A percentile compares a stretch with the other conserved stretches of the same genome.
These are phyloP conservation scores for Myodes glareolus DNA, from an alignment of 2,113 vertebrate genomes.

Conservation along the genomic window DNA sequence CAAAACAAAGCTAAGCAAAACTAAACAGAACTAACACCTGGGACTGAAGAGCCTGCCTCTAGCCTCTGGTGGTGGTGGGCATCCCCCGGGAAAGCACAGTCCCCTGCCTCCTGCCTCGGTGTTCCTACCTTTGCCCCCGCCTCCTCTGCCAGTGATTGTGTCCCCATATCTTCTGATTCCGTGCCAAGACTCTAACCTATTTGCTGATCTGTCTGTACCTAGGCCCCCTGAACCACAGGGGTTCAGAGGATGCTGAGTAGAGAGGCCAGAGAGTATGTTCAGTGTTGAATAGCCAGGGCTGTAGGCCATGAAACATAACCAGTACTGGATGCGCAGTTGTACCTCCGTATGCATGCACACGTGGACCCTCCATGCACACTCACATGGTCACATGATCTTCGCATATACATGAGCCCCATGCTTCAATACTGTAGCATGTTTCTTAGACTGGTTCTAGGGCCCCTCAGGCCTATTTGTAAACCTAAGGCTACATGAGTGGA, in stretches of 20 bases:
- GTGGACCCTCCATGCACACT: too few species aligned
- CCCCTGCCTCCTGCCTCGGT: neutral
- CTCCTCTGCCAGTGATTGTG: neutral
- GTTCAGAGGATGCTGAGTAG: neutral
- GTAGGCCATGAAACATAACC: neutral
- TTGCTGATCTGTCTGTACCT: neutral
- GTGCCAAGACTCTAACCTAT: rapidly evolving
- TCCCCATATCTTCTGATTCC: neutral
- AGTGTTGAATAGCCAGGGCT: neutral
- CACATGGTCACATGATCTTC: neutral
- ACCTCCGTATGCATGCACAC: rapidly evolving
- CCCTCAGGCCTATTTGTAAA: neutral
- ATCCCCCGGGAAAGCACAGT: neutral
- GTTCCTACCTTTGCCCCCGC: neutral
- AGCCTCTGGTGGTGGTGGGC: neutral
- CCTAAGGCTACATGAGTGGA: neutral
- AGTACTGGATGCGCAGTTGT: neutral
- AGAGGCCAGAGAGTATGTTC: rapidly evolving
- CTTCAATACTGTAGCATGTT: too few species aligned
- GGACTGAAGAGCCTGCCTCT: neutral
- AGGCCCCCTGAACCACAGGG: too few species aligned
- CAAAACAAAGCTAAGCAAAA: neutral
- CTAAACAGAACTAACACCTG: neutral
- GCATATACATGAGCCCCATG: too few species aligned
- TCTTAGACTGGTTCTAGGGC: neutral